Evolutionary conservation across 1,140 invertebrate genomes (phyloP).

Genomic region (Nylanderia fulva): DNA sequence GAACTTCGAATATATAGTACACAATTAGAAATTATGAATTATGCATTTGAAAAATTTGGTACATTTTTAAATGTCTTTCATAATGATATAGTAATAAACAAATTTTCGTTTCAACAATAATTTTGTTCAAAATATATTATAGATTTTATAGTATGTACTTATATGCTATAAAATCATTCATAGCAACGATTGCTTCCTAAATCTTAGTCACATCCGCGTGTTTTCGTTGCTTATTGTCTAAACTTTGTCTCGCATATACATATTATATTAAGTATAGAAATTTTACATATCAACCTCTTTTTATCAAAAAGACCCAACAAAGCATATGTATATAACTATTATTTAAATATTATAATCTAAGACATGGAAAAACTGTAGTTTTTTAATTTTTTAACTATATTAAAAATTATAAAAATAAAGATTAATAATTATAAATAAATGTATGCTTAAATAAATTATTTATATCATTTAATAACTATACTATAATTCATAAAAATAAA

Average conservation of each 20-base stretch:
- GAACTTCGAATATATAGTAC: constrained; percentile 22
- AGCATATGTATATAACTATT: constrained; percentile 18
- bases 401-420: background rate
- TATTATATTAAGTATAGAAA: constrained; percentile 44
- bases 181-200: constrained; percentile 66
- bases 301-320: constrained; percentile 38
- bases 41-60: constrained; percentile 30
- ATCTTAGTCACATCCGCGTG: constrained; percentile 59
- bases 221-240: constrained; percentile 66
- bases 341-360: background rate
- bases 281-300: constrained; percentile 39
- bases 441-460: constrained; percentile 47
- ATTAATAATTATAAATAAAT: background rate
- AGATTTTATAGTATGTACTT: constrained; percentile 68
- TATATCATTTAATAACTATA: constrained; percentile 24
- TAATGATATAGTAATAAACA: constrained; percentile 68
- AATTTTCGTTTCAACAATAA: constrained; percentile 68
- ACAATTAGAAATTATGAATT: constrained; percentile 25
- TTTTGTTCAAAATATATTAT: constrained; percentile 72
- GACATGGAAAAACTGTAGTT: constrained; percentile 1
- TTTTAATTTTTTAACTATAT: background rate
- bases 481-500: background rate
- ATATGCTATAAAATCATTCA: constrained; percentile 69
- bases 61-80: constrained; percentile 25
- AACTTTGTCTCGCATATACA: constrained; percentile 51